Evolutionary conservation across 2,888 invertebrate genomes (phyloP).

Genomic region (Eupithecia subumbrata): DNA sequence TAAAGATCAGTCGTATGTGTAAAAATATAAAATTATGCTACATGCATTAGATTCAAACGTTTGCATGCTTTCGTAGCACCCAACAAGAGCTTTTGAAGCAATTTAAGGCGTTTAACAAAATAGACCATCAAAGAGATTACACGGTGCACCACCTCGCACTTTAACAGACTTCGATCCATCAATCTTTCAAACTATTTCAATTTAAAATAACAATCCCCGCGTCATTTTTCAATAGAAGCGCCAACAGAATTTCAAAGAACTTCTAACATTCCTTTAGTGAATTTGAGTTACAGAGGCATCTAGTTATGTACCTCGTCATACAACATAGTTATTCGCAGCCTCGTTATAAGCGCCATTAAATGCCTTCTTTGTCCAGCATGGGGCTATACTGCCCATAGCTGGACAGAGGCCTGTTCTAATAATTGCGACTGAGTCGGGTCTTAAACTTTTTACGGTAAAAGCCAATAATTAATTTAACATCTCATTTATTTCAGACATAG

Average conservation of each 20-base stretch:
- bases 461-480: not conserved
- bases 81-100: not conserved
- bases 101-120: not conserved
- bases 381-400: not conserved
- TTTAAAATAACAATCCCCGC: slow-evolving; percentile 49
- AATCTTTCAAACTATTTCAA: slow-evolving; percentile 47
- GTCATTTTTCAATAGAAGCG: slow-evolving; percentile 52
- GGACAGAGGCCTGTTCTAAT: not conserved
- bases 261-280: slow-evolving; percentile 46
- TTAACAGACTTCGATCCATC: slow-evolving; percentile 30
- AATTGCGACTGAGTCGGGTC: not conserved
- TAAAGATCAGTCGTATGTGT: too few relatives aligned
- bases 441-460: too few relatives aligned
- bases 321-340: not conserved
- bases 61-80: too few relatives aligned
- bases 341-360: not conserved
- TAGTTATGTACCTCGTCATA: not conserved
- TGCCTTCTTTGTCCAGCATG: not conserved
- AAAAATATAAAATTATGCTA: too few relatives aligned
- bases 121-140: slow-evolving; percentile 10
- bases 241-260: slow-evolving; percentile 50
- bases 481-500: not conserved
- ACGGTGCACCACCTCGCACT: slow-evolving; percentile 16
- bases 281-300: slow-evolving; percentile 41
- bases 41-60: too few relatives aligned